Base-by-base conservation (phyloP, 2,888 invertebrate species). In the Siphlonurus alternatus region DNA sequence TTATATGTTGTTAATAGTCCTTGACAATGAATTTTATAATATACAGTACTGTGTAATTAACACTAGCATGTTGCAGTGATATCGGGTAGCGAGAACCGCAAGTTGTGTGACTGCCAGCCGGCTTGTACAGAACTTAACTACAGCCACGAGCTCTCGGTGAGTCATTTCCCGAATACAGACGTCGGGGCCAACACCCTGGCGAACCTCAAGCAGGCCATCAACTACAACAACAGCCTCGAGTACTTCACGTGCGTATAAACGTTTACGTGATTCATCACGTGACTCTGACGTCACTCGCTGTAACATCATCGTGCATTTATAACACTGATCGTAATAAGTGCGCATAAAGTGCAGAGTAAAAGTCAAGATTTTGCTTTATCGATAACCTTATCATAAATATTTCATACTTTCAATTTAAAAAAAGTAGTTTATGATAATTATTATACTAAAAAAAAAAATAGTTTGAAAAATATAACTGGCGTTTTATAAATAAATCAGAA, bases 81-180 rank as follows among this genome's bases (percentile, higher is more conserved):
- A 10, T 38, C 63, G 25, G 59, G 63, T 59, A 59, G 63, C 2
- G 18, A 23, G 59, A 56, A 63, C 2, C 63, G 59, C 38, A 59
- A 63, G 18, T 54, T 25, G 2, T 63, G 63, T 19, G 23, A 63
- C 59, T 63, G 63, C 25, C 63, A 63, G 54, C 38, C 63, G 1
- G 63, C 63, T 2, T 63, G 63, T 59, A 56, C 63, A 15, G 63
- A 63, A 20, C 38, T 59, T 1, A 63, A 59, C 51, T 63, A 59
- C 38, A 59, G 59, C 5, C 38, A 20, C 19, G 63, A 63, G n/a
- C 23, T 60, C 22, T 24, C 38, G 10, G 25, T 59, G 1, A 63
- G 59, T 18, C 25, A 59, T 10, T 63, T 63, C 51, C 63, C 59
- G 0, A n/a, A 25, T 15, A 19, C 63, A 10, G 38, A 63, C 18